Conservation (phyloP, 2,113 vertebrate genomes). For the Cacatua alba region DNA sequence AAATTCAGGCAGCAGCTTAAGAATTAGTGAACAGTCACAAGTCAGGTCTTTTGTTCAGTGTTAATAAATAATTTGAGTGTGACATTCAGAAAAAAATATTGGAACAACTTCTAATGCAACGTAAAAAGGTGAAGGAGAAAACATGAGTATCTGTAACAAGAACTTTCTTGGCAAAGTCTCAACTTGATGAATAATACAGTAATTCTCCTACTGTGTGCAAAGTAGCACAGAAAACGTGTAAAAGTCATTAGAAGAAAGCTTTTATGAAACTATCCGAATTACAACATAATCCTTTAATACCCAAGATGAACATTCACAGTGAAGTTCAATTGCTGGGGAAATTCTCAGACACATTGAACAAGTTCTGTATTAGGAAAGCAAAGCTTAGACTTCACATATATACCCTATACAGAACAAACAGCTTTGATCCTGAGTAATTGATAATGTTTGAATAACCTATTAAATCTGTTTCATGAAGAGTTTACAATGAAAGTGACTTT, state of each 20-base stretch:
- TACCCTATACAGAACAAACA: neutral
- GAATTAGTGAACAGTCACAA: neutral
- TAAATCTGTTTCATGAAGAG: neutral
- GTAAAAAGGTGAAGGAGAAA: neutral
- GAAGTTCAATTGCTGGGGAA: neutral
- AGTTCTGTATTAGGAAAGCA: neutral
- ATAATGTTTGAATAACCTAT: neutral
- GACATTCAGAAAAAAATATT: neutral
- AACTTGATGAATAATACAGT: neutral
- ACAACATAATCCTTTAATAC: conserved; percentile 41
- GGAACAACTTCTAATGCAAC: neutral
- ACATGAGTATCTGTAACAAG: neutral
- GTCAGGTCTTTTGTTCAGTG: accelerated
- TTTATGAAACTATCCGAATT: neutral
- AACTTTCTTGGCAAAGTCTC: neutral
- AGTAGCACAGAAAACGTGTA: neutral
- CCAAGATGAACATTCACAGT: neutral
- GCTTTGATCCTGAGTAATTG: neutral
- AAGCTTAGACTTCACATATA: neutral
- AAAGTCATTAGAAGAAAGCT: neutral
- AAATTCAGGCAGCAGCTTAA: neutral
- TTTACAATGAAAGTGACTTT: neutral
- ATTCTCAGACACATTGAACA: neutral
- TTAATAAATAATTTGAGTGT: neutral
- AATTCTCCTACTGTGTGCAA: neutral